Evolutionary conservation across 2,113 vertebrate genomes (phyloP).

Genomic region (Dermatemys mawii): DNA sequence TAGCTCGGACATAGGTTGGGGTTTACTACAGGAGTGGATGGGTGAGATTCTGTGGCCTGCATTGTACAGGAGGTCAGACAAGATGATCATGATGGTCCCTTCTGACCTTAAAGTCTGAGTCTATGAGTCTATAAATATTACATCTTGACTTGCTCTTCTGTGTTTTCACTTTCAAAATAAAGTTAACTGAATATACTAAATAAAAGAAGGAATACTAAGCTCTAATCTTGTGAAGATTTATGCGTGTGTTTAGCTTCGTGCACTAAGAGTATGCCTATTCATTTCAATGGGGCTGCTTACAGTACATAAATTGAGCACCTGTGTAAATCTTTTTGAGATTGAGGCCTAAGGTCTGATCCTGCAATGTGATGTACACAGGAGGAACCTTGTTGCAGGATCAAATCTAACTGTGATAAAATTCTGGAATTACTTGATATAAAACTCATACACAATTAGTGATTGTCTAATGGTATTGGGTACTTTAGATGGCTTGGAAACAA

Average conservation of each 20-base stretch:
- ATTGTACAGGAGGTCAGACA: too few species aligned
- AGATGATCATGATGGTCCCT: too few species aligned
- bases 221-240: background rate
- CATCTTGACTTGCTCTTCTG: background rate
- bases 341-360: background rate
- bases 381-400: background rate
- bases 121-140: too few species aligned
- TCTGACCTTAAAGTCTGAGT: too few species aligned
- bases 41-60: too few species aligned
- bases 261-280: too few species aligned
- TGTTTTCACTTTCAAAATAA: background rate
- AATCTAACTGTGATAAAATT: background rate
- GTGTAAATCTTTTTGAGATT: background rate
- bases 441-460: background rate
- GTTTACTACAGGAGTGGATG: too few species aligned
- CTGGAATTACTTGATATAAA: background rate
- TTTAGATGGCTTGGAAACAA: background rate
- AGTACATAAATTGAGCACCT: background rate
- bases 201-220: background rate
- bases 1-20: too few species aligned
- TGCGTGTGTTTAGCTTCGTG: background rate
- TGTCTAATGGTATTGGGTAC: constrained; percentile 30
- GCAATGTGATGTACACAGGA: background rate
- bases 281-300: too few species aligned
- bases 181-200: background rate